Evolutionary conservation across 1,140 invertebrate species (phyloP), one percentile per base, ranked within the genome.

Genomic region (Ruditapes philippinarum): DNA sequence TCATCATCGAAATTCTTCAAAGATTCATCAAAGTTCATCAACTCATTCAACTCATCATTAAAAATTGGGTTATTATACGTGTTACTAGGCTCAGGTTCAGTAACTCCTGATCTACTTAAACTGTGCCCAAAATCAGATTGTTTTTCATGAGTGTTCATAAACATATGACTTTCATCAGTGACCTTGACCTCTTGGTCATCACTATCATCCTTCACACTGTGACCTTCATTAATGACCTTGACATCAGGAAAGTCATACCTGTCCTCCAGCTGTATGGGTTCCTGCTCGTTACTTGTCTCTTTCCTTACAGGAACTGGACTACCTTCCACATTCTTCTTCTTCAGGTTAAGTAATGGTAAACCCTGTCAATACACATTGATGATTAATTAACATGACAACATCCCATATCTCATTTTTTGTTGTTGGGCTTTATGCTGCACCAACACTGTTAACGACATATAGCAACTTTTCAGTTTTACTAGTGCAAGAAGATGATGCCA

Each of bases 161-260:
- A 12, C 33, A 11, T 28, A 62, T 25, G 57, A 62, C 38, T 31
- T 70, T 70, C 65, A 78, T 54, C 42, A 49, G 22, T 78, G 19
- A 78, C 45, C 45, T 54, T 33, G 45, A 78, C 49, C 28, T 54
- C 31, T 33, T 28, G 3, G 19, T 54, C 25, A 54, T 70, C 28
- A 38, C 65, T 70, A 31, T 17, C 19, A 25, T 54, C 28, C 14
- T 78, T 78, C 25, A 57, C 49, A 28, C 36, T 40, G n/a, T 74
- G 70, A 49, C 70, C 40, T 49, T 74, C 40, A 49, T 22, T 49
- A 11, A 25, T 54, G 45, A 78, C 74, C 74, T 78, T 70, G 65
- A 70, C 65, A 17, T 38, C 65, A 70, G 7, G 1, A 17, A 11
- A 12, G n/a, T 81, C 79, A 81, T 81, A 81, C 79, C 79, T 81